Percentiles rank a stretch among this genome's conserved stretches.
Evolutionary conservation across 1,140 invertebrate genomes (phyloP).

Genomic region (Ceratina australensis): DNA sequence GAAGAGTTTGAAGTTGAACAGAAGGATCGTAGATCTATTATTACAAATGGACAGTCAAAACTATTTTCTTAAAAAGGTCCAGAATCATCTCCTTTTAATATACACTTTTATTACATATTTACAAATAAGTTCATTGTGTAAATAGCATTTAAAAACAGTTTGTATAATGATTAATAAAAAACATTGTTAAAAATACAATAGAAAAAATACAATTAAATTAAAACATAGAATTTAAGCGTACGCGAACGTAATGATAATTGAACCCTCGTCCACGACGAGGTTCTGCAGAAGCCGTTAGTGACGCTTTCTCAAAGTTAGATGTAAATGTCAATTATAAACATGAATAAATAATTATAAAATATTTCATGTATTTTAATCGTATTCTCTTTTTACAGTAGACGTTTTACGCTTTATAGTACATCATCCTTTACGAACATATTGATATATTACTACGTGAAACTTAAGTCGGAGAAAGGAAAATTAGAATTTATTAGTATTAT

Average conservation of each 20-base stretch:
- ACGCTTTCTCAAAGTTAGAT: background rate
- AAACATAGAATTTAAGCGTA: background rate
- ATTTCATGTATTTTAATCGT: constrained; percentile 12
- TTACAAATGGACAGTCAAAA: too few relatives aligned
- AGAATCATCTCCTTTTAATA: background rate
- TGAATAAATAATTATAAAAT: constrained; percentile 10
- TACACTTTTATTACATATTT: constrained; percentile 18
- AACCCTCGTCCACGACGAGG: background rate
- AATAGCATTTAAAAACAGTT: background rate
- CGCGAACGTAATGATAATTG: too few relatives aligned
- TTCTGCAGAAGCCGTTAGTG: too few relatives aligned
- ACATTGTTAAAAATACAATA: background rate
- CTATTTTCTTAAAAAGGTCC: too few relatives aligned
- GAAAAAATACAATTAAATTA: background rate
- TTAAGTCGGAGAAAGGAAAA: background rate
- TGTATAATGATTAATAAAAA: background rate
- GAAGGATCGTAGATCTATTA: too few relatives aligned
- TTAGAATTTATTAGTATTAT: background rate
- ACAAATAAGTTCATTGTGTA: constrained; percentile 25
- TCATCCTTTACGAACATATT: background rate
- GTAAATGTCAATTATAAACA: constrained; percentile 3
- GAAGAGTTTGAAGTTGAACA: too few relatives aligned
- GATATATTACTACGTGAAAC: constrained; percentile 5
- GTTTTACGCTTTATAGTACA: background rate
- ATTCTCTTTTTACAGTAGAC: constrained; percentile 21